A percentile compares a stretch with the other conserved stretches of the same genome.
phyloP scores from a whole-genome alignment of 2,797 vertebrate species.

The Aeoliscus strigatus region DNA sequence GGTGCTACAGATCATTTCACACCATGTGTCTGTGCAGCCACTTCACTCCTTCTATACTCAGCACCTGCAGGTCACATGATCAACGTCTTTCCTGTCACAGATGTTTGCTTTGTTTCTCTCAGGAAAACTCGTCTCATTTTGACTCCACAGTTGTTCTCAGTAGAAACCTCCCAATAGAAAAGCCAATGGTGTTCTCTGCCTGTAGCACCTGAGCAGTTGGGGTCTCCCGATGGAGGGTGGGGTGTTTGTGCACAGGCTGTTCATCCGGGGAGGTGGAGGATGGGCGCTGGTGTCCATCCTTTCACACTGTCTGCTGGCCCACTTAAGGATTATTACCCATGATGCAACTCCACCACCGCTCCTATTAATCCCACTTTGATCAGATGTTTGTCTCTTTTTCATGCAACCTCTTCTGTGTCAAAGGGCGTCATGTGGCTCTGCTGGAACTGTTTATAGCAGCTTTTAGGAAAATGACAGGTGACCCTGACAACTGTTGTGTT shows the following conservation, averaged over 20 bases:
- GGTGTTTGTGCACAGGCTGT: slow-evolving; percentile 23
- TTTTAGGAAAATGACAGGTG: slow-evolving; percentile 11
- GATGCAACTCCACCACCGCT: slow-evolving; percentile 40
- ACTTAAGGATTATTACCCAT: slow-evolving; percentile 56
- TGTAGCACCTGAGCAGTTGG: slow-evolving; percentile 7
- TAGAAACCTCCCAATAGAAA: slow-evolving; percentile 17
- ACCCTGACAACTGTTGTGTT: slow-evolving; percentile 1
- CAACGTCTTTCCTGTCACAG: slow-evolving; percentile 3
- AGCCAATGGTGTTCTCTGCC: slow-evolving; percentile 27
- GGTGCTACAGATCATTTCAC: slow-evolving; percentile 42
- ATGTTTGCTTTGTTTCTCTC: slow-evolving; percentile 43
- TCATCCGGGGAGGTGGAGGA: not conserved
- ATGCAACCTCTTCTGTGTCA: slow-evolving; percentile 12
- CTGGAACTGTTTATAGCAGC: slow-evolving; percentile 16
- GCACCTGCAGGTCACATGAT: not conserved
- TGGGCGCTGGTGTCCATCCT: slow-evolving; percentile 10
- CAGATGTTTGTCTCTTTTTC: slow-evolving; percentile 5
- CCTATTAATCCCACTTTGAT: slow-evolving; percentile 43
- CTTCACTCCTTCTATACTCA: slow-evolving; percentile 3
- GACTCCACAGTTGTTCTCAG: slow-evolving; percentile 9
- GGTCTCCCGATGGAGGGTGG: slow-evolving; percentile 36
- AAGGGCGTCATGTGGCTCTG: slow-evolving; percentile 17
- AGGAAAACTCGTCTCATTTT: slow-evolving; percentile 38
- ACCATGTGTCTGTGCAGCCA: slow-evolving; percentile 14
- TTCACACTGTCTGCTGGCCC: slow-evolving; percentile 13